Conservation (phyloP, 2,888 invertebrate genomes). For the Therioaphis trifolii region DNA sequence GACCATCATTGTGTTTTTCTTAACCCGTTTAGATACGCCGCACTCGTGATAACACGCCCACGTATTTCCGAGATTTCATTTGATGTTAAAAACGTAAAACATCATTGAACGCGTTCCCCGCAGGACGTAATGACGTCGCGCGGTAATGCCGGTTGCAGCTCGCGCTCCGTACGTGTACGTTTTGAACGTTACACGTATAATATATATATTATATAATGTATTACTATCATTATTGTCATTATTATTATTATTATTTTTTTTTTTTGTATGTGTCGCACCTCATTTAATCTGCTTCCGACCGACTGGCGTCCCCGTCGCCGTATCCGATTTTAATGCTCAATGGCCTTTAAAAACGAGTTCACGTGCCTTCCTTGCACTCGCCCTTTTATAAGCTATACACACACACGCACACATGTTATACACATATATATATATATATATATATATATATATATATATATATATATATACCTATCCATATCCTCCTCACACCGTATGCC, state of each 20-base stretch:
- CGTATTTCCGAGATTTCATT: not conserved
- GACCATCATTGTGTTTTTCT: no score
- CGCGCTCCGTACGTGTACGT: no score
- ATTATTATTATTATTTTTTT: not conserved
- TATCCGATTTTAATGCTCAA: slow-evolving; percentile 49
- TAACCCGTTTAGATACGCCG: no score
- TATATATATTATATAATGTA: no score
- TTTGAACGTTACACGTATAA: no score
- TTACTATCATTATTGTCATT: no score
- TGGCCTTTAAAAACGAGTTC: slow-evolving; percentile 48
- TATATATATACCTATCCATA: not conserved
- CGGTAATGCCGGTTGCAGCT: no score
- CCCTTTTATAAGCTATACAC: no score
- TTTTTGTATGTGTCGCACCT: slow-evolving; percentile 20
- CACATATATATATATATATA: no score
- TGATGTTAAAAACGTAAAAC: not conserved
- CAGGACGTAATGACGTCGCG: not conserved
- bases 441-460: no score
- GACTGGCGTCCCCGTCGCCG: slow-evolving; percentile 16
- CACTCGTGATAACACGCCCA: no score
- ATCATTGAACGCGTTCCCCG: not conserved
- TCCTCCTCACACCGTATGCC: not conserved
- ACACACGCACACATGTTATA: no score
- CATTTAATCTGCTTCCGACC: slow-evolving; percentile 36
- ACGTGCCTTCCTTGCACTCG: not conserved